Evolutionary conservation across 2,888 invertebrate species (phyloP).

Genomic region (Eledone cirrhosa): DNA sequence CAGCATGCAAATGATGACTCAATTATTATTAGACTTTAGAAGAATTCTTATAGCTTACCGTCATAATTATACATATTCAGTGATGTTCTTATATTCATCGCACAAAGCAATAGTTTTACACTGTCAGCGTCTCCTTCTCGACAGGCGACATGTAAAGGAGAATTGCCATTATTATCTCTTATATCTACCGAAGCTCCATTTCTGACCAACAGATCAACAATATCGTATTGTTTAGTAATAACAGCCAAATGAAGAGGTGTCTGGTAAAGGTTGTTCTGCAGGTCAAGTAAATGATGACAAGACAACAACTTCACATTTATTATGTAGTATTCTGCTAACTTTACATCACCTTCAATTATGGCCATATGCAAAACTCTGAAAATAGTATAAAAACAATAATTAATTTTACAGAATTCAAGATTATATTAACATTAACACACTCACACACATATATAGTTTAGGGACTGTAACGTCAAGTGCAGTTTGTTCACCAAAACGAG

Average conservation of each 20-base stretch:
- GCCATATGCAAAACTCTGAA: conserved; percentile 86
- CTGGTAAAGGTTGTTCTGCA: conserved; percentile 79
- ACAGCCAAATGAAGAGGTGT: conserved; percentile 89
- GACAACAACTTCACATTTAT: neutral
- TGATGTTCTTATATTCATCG: conserved; percentile 66
- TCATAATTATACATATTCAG: conserved; percentile 85
- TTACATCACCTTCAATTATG: conserved; percentile 71
- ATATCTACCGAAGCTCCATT: conserved; percentile 77
- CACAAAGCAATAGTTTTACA: conserved; percentile 75
- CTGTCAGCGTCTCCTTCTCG: conserved; percentile 76
- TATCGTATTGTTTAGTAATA: conserved; percentile 77
- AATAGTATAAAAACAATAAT: conserved; percentile 37
- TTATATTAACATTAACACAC: too few relatives aligned
- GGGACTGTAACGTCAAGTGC: too few relatives aligned
- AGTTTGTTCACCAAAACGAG: too few relatives aligned
- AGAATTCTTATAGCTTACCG: conserved; percentile 73
- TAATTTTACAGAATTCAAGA: too few relatives aligned
- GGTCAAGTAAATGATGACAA: conserved; percentile 79
- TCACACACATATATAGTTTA: too few relatives aligned
- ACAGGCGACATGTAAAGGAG: conserved; percentile 86
- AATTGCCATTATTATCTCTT: conserved; percentile 82
- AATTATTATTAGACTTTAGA: neutral
- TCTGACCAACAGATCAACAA: conserved; percentile 80
- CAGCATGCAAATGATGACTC: too few relatives aligned
- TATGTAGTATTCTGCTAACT: conserved; percentile 76